A percentile compares a stretch with the other conserved stretches of the same genome.
These are phyloP conservation scores for Perca fluviatilis DNA, from an alignment of 2,113 vertebrate genomes.

Conservation along the genomic window DNA sequence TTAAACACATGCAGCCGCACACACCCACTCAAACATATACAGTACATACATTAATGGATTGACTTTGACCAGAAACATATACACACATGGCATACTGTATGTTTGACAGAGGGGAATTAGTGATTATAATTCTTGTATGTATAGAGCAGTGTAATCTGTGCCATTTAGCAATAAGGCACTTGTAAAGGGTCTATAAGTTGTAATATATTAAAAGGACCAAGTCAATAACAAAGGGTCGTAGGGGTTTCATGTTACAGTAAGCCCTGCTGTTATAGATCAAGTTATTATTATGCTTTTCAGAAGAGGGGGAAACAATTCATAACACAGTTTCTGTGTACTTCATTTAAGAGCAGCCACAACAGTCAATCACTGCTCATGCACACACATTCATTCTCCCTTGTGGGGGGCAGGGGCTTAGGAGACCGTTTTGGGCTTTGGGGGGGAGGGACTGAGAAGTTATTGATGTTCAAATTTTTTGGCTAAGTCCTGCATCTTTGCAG, in stretches of 20 bases:
- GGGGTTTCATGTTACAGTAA: neutral
- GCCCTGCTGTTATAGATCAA: neutral
- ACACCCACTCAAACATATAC: conserved; percentile 1
- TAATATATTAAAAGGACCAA: neutral
- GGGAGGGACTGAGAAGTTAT: too few species aligned
- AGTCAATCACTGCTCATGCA: too few species aligned
- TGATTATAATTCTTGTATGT: neutral
- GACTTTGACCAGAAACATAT: neutral
- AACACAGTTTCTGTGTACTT: neutral
- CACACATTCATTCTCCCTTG: too few species aligned
- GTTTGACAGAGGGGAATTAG: neutral
- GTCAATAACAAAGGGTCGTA: neutral
- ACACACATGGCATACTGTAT: neutral
- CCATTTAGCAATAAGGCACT: neutral
- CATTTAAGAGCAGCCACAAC: neutral
- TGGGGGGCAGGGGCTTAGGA: too few species aligned
- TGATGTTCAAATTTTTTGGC: too few species aligned
- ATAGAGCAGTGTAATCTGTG: neutral
- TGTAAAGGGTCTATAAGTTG: neutral
- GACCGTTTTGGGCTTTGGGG: too few species aligned
- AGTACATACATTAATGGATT: conserved; percentile 1
- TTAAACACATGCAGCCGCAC: conserved; percentile 18
- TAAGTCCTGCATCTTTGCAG: too few species aligned
- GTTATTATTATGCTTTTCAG: neutral
- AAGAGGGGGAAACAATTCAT: neutral